Evolutionary conservation across 2,797 vertebrate genomes (phyloP), one percentile per base, ranked within the genome.

Genomic region (Anomalospiza imberbis): DNA sequence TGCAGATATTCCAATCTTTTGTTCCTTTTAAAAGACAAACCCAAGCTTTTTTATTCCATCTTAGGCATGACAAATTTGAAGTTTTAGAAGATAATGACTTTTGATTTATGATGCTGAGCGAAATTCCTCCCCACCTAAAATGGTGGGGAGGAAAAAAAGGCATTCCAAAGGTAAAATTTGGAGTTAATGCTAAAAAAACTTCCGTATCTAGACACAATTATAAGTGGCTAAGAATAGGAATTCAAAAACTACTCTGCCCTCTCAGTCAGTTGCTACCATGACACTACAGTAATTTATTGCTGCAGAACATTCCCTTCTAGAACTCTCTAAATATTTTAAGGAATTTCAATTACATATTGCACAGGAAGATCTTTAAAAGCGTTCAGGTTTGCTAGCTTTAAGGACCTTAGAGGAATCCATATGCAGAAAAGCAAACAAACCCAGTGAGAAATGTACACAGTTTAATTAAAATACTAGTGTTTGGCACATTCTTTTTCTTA

Each of bases 281-380:
- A 73, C 34, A 50, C 77, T 88, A 61, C 47, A 82, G 53, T 94
- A 66, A 94, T 87, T 86, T 45, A 85, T 90, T 95, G 92, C 84
- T 94, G 44, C 84, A 94, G 86, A 75, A 93, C 87, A 60, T 85
- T 57, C 71, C 50, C 50, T 82, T 65, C 88, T 89, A 93, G 91
- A 94, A 93, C 48, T 82, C 74, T 93, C 63, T 91, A 95, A 97
- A 92, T 90, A 94, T 96, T 96, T 96, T 91, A 95, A 96, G 50
- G 80, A 70, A 90, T 91, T 95, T 89, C 93, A 93, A 74, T 96
- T 91, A 65, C 80, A 31, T 88, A 77, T 91, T 91, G 77, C 77
- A 87, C 31, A 18, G 63, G 77, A 79, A 58, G 10, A 3, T 94
- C 71, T 96, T 91, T 80, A 70, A 81, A 82, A 93, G 68, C 0